Evolutionary conservation across 2,113 vertebrate genomes (phyloP), one percentile per base, ranked within the genome.

Genomic region (Urocynchramus pylzowi): DNA sequence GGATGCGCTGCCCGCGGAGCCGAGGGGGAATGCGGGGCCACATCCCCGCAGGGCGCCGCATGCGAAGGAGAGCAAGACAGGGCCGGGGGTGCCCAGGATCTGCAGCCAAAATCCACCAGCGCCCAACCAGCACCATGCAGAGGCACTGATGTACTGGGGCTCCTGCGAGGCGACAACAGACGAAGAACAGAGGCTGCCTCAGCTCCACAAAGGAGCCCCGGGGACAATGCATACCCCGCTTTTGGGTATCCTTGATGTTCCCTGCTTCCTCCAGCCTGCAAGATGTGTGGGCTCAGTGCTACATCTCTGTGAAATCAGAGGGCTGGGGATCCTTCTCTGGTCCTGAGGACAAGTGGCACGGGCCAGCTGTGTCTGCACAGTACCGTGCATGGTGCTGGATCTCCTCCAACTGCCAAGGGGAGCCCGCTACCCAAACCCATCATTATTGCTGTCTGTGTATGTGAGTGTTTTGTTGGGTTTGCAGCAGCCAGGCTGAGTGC

Each of bases 391-490:
- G 44, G 70, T 4, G 5, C 56, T 81, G 69, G 76, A 19, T 73
- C 65, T 75, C 44, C 77, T 74, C 52, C 3, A 5, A 4, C 42
- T 75, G 45, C 70, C 41, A 21, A 53, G 42, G 83, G 78, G 45
- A 92, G 45, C 77, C 75, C 1, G 1, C 75, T 53, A 47, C 68
- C 71, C 63, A 70, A 89, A 97, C 6, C 50, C 54, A 20, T 49
- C 28, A 70, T 83, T 80, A 26, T 5, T 60, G 61, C 41, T 74
- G 28, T 71, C 39, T 54, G 3, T 49, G 35, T 68, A 7, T 41
- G 35, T 16, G 27, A 2, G 3, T 80, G 86, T 74, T 95, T 92
- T 78, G 83, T 60, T 90, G 68, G 65, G 47, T 86, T 92, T 90
- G 89, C 68, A 74, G 90, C 60, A 90, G 75, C 1, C 3, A 86